Percentiles rank a stretch among this genome's conserved stretches.
Evolutionary conservation across 2,113 vertebrate genomes (phyloP).

Genomic region (Thunnus maccoyii): DNA sequence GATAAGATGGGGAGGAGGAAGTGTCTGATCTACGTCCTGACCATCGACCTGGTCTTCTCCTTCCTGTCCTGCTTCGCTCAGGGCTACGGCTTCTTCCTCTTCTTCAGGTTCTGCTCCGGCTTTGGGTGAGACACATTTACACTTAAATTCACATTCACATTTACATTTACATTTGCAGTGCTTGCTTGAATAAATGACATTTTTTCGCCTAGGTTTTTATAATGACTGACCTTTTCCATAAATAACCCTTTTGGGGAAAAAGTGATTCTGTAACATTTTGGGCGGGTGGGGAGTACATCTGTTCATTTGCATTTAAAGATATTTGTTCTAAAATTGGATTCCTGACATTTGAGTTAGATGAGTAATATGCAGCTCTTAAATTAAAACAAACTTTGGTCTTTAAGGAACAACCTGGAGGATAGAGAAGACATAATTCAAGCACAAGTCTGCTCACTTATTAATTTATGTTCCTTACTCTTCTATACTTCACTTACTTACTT

Average conservation of each 20-base stretch:
- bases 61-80: slow-evolving; percentile 97
- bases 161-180: not conserved
- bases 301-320: not conserved
- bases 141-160: not conserved
- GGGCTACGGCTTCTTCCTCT: slow-evolving; percentile 96
- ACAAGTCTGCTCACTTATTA: not conserved
- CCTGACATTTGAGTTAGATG: slow-evolving; percentile 50
- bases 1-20: slow-evolving; percentile 95
- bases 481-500: too few species aligned
- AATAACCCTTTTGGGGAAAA: slow-evolving; percentile 14
- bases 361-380: not conserved
- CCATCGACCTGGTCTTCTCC: slow-evolving; percentile 93
- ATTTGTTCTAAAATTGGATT: slow-evolving; percentile 32
- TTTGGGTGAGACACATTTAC: slow-evolving; percentile 88
- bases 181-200: slow-evolving; percentile 1
- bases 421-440: not conserved
- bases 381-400: slow-evolving; percentile 11
- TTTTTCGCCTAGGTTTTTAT: not conserved
- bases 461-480: not conserved
- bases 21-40: slow-evolving; percentile 92
- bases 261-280: not conserved
- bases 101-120: slow-evolving; percentile 97
- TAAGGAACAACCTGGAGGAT: not conserved
- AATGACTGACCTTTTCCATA: slow-evolving; percentile 41
- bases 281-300: not conserved